Base-by-base conservation (phyloP, 2,797 vertebrate species). In the Syngnathus rostellatus region DNA sequence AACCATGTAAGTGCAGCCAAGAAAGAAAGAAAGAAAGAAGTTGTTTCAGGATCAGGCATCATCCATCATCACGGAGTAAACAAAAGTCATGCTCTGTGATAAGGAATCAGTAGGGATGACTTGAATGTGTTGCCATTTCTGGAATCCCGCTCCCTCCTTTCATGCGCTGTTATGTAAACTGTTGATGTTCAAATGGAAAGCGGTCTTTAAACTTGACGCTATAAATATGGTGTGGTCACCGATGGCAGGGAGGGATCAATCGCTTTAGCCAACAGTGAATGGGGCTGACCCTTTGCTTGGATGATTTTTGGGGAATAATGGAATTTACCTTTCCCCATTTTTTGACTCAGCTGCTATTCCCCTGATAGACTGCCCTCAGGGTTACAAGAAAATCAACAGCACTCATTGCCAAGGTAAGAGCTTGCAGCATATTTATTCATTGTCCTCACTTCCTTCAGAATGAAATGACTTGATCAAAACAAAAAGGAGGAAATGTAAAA, bases 321-420 rank as follows among this genome's bases (percentile, higher is more conserved):
- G 41, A 21, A 51, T 19, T 51, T 8, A 21, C 16, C 2, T 57
- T 57, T 57, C 25, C 14, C 41, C 7, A 11, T 17, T 37, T 17
- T 38, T 19, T 10, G 40, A 21, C 53, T 58, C 51, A 14, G 50
- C 78, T 98, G 95, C 90, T 39, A 91, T 94, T 69, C 92, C 93
- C 73, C 74, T 91, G 63, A 88, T 94, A 72, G 94, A 96, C 73
- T 99, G 97, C 79, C 93, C 96, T 23, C 94, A 90, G 69, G 97
- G 97, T 67, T 98, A 94, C 89, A 96, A 94, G 78, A 92, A 91
- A 77, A 87, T 94, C 79, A 98, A 99, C 89, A 92, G 87, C 81
- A 96, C 96, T 1, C 92, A 93, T 77, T 99, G 97, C 83, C 94
- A 95, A 90, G 97, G 97, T 99, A 93, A 73, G 64, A 11, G 7